These are phyloP conservation scores for Cyphomyrus discorhynchus DNA, from an alignment of 2,113 vertebrate species.

Conservation along the genomic window DNA sequence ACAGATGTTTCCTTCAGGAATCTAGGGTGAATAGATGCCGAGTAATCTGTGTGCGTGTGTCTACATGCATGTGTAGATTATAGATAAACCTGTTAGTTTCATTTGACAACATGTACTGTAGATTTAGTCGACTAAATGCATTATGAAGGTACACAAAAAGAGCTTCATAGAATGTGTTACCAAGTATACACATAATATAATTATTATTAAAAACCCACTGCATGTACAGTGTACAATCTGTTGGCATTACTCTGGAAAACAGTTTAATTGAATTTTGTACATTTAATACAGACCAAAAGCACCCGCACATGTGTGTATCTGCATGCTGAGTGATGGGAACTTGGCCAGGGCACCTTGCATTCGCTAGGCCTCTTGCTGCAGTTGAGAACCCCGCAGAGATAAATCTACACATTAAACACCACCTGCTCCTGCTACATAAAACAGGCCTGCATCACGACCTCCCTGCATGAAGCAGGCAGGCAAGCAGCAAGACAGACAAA, in stretches of 20 bases:
- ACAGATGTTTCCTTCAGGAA: too few relatives aligned
- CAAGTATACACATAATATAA: not conserved
- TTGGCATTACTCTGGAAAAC: not conserved
- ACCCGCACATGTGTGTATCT: constrained; percentile 10
- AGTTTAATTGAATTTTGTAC: not conserved
- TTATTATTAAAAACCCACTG: not conserved
- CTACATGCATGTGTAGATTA: too few relatives aligned
- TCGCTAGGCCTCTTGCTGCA: not conserved
- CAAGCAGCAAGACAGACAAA: constrained; percentile 16
- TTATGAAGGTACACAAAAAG: not conserved
- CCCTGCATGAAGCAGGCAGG: constrained; percentile 28
- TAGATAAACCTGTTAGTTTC: too few relatives aligned
- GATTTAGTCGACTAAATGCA: not conserved
- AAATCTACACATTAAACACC: constrained; percentile 40
- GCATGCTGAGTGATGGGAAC: not conserved
- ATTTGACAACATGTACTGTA: too few relatives aligned
- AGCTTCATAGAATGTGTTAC: not conserved
- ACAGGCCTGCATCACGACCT: constrained; percentile 31
- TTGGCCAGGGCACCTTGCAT: constrained; percentile 4
- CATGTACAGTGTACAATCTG: not conserved
- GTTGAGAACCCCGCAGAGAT: constrained; percentile 26
- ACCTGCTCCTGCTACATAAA: constrained; percentile 38
- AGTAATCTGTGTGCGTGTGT: too few relatives aligned
- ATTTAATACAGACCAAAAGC: not conserved
- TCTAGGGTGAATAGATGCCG: too few relatives aligned